phyloP scores from a whole-genome alignment of 2,113 vertebrate species.

The Atrichornis clamosus region DNA sequence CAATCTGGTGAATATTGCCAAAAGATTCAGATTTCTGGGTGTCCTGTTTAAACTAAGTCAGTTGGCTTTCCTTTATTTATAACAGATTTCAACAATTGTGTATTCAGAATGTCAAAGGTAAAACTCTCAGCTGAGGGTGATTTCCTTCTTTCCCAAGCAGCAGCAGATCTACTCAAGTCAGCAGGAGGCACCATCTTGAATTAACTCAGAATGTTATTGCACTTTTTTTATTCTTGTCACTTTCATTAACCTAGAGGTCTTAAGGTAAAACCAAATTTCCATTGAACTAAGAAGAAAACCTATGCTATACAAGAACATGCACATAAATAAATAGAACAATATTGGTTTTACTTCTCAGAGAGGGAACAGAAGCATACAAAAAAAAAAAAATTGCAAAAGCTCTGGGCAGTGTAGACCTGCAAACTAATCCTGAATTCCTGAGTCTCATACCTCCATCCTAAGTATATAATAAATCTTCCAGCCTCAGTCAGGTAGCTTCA shows the following conservation, averaged over 20 bases:
- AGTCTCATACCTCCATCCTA: not conserved
- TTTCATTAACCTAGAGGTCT: not conserved
- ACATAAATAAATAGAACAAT: not conserved
- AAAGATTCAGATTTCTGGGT: not conserved
- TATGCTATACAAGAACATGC: not conserved
- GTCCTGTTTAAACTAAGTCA: not conserved
- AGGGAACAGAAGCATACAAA: not conserved
- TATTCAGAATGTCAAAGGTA: not conserved
- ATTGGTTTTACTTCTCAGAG: not conserved
- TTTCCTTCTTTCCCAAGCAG: not conserved
- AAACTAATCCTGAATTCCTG: not conserved
- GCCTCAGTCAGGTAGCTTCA: not conserved
- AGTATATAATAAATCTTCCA: not conserved
- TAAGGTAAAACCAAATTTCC: not conserved
- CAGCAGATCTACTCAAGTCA: not conserved
- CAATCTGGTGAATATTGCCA: not conserved
- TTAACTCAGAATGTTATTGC: not conserved
- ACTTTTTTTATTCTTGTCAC: not conserved
- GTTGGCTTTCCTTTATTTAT: not conserved
- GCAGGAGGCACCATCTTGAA: not conserved
- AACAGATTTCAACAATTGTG: not conserved
- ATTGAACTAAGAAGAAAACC: not conserved
- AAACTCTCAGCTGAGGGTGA: not conserved
- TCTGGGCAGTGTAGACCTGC: not conserved
- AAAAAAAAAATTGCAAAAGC: not conserved